Conservation (phyloP, 2,888 invertebrate species). For the Yponomeuta cagnagella region DNA sequence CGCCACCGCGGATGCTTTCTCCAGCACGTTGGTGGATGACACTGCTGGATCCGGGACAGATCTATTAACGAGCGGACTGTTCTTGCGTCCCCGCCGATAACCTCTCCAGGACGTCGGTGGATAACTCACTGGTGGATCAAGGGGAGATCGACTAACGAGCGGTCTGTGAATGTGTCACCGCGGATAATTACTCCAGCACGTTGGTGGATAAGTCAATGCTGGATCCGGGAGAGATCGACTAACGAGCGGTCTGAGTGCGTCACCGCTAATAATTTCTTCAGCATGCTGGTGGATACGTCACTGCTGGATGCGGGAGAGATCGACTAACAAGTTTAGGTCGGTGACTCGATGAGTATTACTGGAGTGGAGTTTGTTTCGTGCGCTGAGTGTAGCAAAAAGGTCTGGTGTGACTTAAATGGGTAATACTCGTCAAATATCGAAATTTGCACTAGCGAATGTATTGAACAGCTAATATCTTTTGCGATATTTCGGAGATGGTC, state of each 20-base stretch:
- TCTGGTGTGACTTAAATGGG: too few species aligned
- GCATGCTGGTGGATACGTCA: background rate
- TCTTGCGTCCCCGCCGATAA: conserved; percentile 37
- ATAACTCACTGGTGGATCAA: conserved; percentile 53
- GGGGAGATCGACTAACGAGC: conserved; percentile 54
- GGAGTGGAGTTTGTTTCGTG: too few species aligned
- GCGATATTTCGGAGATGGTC: too few species aligned
- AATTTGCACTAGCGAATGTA: too few species aligned
- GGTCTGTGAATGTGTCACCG: conserved; percentile 30
- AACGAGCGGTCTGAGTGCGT: conserved; percentile 11
- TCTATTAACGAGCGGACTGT: conserved; percentile 48
- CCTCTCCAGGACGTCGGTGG: conserved; percentile 50
- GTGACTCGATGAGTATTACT: too few species aligned
- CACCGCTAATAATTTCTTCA: background rate
- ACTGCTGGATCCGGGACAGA: conserved; percentile 58
- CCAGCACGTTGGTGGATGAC: conserved; percentile 45
- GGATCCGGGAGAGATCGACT: conserved; percentile 41
- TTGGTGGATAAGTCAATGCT: conserved; percentile 53
- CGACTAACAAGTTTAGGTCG: conserved; percentile 32
- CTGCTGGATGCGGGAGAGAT: conserved; percentile 41
- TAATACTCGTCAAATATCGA: too few species aligned
- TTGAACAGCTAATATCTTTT: too few species aligned
- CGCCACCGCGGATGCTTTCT: conserved; percentile 43
- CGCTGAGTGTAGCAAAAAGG: too few species aligned
- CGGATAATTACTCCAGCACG: conserved; percentile 47